Base-by-base conservation (phyloP, 1,140 invertebrate genomes). In the Teleopsis dalmanni region DNA sequence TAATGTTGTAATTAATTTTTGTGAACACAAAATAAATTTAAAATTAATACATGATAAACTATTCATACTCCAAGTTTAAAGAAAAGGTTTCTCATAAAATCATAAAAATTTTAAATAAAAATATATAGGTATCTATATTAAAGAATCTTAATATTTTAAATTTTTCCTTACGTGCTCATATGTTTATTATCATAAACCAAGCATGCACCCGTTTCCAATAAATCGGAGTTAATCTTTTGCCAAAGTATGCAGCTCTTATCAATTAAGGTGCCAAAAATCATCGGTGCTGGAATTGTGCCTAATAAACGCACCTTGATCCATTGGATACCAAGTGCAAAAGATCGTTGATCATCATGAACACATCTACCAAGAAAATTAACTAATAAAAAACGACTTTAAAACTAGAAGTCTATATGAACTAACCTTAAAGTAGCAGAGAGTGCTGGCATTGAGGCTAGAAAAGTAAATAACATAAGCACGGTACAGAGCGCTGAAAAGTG, bases 251-350 rank as follows among this genome's bases (percentile, higher is more conserved):
- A 93, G 0, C 87, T 82, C 19, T 84, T 77, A 64, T 93, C 89
- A 48, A 93, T 91, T 14, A 88, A 76, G 48, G 81, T 79, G 0
- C 89, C 89, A 70, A 91, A 91, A 46, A 91, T 77, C 47, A 92
- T 80, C 0, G 89, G 89, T 13, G 87, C 85, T 2, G 89, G 89
- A 58, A 91, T 91, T 4, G 88, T 90, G n/a, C 87, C 87, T 63
- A 82, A 57, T 35, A 87, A 63, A 14, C 89, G 76, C 7, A 89
- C 84, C 52, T 87, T 82, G 22, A 91, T 86, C 84, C 88, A 91
- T 65, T 93, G 89, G 57, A 92, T 81, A 0, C 89, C 89, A 23
- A 92, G 69, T 2, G 87, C 88, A 74, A 93, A 89, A 2, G 88
- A 87, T 34, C 85, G 77, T 64, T 91, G 85, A 50, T 91, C 84